Evolutionary conservation across 2,113 vertebrate genomes (phyloP).

Genomic region (Cathartes aura): DNA sequence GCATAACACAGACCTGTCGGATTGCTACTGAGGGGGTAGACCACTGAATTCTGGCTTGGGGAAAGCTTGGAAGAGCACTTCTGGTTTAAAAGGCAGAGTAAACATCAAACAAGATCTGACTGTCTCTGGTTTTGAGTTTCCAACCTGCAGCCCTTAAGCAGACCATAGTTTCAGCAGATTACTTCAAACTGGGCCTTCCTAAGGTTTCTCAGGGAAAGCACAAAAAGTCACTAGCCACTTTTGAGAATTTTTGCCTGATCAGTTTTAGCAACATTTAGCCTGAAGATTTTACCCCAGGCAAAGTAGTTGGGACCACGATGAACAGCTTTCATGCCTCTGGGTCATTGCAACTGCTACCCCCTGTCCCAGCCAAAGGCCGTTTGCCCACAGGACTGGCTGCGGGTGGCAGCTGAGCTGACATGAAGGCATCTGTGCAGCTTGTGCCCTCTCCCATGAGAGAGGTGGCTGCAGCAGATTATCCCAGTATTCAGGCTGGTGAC

Average conservation of each 20-base stretch:
- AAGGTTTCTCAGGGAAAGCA: background rate
- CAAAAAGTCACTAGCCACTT: background rate
- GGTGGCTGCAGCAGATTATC: background rate
- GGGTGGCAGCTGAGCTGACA: background rate
- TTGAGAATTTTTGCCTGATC: background rate
- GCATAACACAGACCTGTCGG: background rate
- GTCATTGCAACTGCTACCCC: background rate
- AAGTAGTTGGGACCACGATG: background rate
- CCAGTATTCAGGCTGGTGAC: background rate
- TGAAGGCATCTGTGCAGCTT: background rate
- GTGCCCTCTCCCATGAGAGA: background rate
- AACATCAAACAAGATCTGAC: background rate
- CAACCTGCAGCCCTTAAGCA: background rate
- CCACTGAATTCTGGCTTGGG: background rate
- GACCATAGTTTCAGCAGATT: background rate
- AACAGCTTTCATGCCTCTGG: background rate
- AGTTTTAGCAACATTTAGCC: background rate
- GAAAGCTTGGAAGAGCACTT: background rate
- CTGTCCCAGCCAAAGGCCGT: background rate
- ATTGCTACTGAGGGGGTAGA: fast-evolving
- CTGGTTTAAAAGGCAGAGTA: background rate
- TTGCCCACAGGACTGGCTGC: background rate
- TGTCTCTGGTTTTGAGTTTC: background rate
- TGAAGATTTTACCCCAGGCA: background rate
- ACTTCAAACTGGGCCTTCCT: background rate